Base-by-base conservation (phyloP, 2,797 vertebrate genomes). In the Darevskia mixta region DNA sequence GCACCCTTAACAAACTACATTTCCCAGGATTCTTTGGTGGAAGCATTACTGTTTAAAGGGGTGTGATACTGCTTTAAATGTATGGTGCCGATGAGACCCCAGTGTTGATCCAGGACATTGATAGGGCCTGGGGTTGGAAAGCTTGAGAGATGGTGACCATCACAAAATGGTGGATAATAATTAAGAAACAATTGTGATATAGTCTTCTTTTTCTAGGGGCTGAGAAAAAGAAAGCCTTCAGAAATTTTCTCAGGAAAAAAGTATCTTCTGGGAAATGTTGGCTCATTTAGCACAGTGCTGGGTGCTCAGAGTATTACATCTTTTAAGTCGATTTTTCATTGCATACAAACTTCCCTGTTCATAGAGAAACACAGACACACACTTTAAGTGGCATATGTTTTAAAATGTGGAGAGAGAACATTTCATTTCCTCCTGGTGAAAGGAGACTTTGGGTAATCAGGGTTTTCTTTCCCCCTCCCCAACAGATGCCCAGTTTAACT, bases 401-500 rank as follows among this genome's bases (percentile, higher is more conserved):
- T 94, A 90, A 89, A 95, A 94, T 88, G 83, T 87, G 90, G 91
- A 92, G 64, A 90, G 69, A 95, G 82, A 80, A 90, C 86, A 94
- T 83, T 94, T 95, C 87, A 89, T 95, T 95, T 95, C 95, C 93
- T 96, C 88, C 85, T 15, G 82, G 93, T 91, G 86, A 94, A 96
- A 96, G 92, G 86, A 43, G 93, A 93, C 91, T 95, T 94, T 94
- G 90, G 91, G 92, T 97, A 95, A 96, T 96, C 81, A 95, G 90
- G 89, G 58, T 58, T 76, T 90, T 92, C 95, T 92, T 95, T 95
- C 91, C 89, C 43, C 92, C 89, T 27, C 93, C 90, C 87, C 95
- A 95, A 95, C 95, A 96, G 95, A 96, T 96, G 96, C 95, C 95
- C 93, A 93, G 94, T 96, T 97, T 96, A 95, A 96, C 96, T 97